Evolutionary conservation across 2,113 vertebrate species (phyloP).

Genomic region (Hepsetus odoe): DNA sequence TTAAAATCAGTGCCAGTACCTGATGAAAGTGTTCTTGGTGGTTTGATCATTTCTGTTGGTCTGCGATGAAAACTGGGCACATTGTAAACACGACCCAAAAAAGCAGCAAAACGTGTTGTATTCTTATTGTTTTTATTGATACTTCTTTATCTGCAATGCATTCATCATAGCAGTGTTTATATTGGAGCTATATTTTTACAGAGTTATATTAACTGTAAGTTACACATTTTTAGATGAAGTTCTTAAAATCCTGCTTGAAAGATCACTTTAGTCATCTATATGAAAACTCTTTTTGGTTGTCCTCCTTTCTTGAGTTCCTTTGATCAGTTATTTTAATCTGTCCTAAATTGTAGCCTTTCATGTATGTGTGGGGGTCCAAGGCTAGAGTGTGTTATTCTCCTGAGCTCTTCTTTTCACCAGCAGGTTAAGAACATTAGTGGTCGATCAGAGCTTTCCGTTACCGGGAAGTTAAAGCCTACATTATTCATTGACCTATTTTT

Average conservation of each 20-base stretch:
- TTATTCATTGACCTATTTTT: conserved; percentile 54
- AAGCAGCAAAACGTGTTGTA: too few species aligned
- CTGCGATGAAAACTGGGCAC: too few species aligned
- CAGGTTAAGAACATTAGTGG: conserved; percentile 31
- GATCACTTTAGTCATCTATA: conserved; percentile 22
- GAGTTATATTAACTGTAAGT: too few species aligned
- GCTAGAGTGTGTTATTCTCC: conserved; percentile 53
- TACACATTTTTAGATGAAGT: too few species aligned
- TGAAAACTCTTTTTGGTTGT: conserved; percentile 4
- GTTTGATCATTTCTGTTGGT: too few species aligned
- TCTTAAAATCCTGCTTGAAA: not conserved
- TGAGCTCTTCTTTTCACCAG: conserved; percentile 47
- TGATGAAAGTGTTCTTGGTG: too few species aligned
- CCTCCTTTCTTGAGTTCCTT: conserved; percentile 44
- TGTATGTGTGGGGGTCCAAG: conserved; percentile 45
- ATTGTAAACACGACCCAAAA: too few species aligned
- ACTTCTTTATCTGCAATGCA: too few species aligned
- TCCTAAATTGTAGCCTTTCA: conserved; percentile 34
- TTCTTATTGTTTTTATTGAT: too few species aligned
- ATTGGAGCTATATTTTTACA: too few species aligned
- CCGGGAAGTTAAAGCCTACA: conserved; percentile 45
- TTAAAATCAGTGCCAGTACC: too few species aligned
- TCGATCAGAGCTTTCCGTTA: conserved; percentile 40
- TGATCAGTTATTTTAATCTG: conserved; percentile 49
- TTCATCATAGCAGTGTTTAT: too few species aligned